phyloP scores from a whole-genome alignment of 1,140 invertebrate species.

The Drosophila nigromelanica region DNA sequence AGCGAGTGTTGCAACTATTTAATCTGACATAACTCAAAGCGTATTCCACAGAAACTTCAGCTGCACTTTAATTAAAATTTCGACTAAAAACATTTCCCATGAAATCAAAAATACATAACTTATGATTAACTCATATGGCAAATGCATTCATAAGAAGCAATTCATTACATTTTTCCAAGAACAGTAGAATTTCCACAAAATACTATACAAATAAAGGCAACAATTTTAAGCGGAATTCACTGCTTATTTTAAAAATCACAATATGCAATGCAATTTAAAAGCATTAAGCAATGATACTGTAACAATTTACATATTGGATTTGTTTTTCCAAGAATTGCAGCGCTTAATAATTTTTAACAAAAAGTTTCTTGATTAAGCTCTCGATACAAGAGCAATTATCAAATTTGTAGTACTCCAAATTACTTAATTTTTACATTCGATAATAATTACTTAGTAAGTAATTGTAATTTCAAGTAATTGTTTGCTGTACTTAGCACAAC shows the following conservation, averaged over 20 bases:
- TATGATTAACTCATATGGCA: too few species aligned
- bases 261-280: too few species aligned
- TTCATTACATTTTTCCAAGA: neutral
- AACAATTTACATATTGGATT: neutral
- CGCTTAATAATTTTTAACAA: too few species aligned
- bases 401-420: too few species aligned
- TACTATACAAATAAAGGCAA: neutral
- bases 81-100: neutral
- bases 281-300: neutral
- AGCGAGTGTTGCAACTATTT: neutral
- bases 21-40: neutral
- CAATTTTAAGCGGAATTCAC: too few species aligned
- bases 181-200: too few species aligned
- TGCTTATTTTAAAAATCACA: too few species aligned
- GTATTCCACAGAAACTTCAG: neutral
- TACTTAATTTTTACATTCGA: neutral
- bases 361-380: too few species aligned
- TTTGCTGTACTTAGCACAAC: too few species aligned
- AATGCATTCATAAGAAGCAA: neutral
- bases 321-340: neutral
- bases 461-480: too few species aligned
- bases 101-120: neutral
- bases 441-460: neutral
- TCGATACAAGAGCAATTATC: too few species aligned
- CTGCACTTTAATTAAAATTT: conserved; percentile 2